A percentile compares a stretch with the other conserved stretches of the same genome.
Evolutionary conservation across 2,797 vertebrate genomes (phyloP).

Genomic region (Psittacula derbiana): DNA sequence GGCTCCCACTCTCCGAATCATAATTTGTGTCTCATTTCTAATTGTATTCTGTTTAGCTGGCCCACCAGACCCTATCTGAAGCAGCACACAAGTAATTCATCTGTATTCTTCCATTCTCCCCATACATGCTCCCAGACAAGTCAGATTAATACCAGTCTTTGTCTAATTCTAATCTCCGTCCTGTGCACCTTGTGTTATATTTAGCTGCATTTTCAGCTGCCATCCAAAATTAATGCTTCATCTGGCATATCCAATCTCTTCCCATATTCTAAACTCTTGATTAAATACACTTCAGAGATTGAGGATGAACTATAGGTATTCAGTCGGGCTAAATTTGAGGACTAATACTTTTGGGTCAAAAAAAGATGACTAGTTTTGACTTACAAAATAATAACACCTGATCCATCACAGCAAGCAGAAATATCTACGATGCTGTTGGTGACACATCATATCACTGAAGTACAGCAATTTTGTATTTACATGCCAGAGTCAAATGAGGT

Average conservation of each 20-base stretch:
- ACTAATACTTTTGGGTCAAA: background rate
- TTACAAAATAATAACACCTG: background rate
- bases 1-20: background rate
- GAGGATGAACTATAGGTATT: background rate
- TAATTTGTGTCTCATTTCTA: background rate
- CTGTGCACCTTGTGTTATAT: background rate
- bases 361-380: background rate
- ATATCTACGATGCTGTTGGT: background rate
- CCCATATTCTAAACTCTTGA: background rate
- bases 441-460: background rate
- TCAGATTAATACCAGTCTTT: background rate
- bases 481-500: background rate
- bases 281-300: background rate
- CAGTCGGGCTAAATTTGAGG: background rate
- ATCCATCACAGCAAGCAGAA: background rate
- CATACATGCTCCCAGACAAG: background rate
- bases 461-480: background rate
- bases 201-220: background rate
- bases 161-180: background rate
- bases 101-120: background rate
- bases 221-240: background rate
- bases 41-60: background rate
- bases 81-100: background rate
- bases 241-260: background rate
- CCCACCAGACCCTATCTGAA: background rate